Conservation (phyloP, 2,888 invertebrate species). For the Leptothorax acervorum region DNA sequence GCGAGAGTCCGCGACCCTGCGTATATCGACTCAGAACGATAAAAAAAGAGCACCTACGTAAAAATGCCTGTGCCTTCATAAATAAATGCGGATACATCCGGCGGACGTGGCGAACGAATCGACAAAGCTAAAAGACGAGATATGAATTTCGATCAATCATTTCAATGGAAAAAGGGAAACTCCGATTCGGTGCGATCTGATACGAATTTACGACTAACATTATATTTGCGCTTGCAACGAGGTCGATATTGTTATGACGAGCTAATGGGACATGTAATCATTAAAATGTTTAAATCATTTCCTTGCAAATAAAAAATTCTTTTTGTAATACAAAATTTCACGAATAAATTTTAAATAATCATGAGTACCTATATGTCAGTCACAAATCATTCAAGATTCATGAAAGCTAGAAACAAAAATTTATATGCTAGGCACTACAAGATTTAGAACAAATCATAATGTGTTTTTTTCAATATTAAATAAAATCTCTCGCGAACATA, state of each 20-base stretch:
- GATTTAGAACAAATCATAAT: background rate
- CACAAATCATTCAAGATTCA: background rate
- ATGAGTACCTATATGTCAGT: background rate
- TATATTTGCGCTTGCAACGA: slow-evolving; percentile 6
- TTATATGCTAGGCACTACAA: background rate
- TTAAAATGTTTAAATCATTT: background rate
- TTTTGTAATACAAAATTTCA: background rate
- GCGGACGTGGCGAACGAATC: background rate
- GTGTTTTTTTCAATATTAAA: background rate
- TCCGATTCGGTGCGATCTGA: background rate
- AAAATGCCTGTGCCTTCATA: slow-evolving; percentile 17
- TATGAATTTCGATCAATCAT: slow-evolving; percentile 45
- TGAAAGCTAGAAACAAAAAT: background rate
- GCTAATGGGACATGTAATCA: background rate
- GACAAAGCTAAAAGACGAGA: slow-evolving; percentile 1
- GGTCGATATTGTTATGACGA: background rate
- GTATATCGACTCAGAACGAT: background rate
- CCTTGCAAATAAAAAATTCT: background rate
- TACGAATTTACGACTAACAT: slow-evolving; percentile 23
- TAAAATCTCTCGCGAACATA: background rate
- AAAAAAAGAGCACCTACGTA: background rate
- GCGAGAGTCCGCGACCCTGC: background rate
- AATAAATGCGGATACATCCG: slow-evolving; percentile 18
- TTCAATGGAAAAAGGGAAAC: background rate
- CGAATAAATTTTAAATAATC: background rate